phyloP scores from a whole-genome alignment of 2,113 vertebrate species.

The Ciconia stormi region DNA sequence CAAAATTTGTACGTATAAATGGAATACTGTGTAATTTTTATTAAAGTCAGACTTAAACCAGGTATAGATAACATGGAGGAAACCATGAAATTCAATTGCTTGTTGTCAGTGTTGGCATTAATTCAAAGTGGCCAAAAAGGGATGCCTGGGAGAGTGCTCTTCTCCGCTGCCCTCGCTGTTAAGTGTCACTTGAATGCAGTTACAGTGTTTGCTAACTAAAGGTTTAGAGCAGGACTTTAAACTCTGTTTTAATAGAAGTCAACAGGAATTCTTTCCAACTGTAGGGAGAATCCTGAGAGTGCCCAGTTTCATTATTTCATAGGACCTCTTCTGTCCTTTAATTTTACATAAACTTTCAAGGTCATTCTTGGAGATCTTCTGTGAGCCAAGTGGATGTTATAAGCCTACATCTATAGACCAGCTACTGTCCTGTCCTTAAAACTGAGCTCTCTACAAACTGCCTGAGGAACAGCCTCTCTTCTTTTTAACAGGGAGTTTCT shows the following conservation, averaged over 20 bases:
- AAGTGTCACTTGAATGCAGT: not conserved
- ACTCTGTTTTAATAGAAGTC: not conserved
- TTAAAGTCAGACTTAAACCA: not conserved
- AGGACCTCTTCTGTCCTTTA: not conserved
- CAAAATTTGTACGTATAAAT: not conserved
- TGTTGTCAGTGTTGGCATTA: not conserved
- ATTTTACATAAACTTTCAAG: not conserved
- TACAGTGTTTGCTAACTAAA: not conserved
- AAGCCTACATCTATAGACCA: no score
- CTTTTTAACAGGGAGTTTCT: no score
- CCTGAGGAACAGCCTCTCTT: no score
- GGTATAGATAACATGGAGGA: not conserved
- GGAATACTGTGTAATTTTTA: not conserved
- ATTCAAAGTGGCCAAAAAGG: not conserved
- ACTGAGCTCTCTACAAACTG: no score
- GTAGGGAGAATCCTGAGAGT: not conserved
- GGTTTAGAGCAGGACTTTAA: not conserved
- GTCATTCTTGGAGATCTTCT: not conserved
- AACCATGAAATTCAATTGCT: not conserved
- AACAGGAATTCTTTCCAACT: not conserved
- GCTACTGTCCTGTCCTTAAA: no score
- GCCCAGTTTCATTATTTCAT: not conserved
- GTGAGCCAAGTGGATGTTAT: not conserved
- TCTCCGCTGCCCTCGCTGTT: not conserved
- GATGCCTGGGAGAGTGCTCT: not conserved